These are phyloP conservation scores for Erannis defoliaria DNA, from an alignment of 2,888 invertebrate species.

Conservation along the genomic window DNA sequence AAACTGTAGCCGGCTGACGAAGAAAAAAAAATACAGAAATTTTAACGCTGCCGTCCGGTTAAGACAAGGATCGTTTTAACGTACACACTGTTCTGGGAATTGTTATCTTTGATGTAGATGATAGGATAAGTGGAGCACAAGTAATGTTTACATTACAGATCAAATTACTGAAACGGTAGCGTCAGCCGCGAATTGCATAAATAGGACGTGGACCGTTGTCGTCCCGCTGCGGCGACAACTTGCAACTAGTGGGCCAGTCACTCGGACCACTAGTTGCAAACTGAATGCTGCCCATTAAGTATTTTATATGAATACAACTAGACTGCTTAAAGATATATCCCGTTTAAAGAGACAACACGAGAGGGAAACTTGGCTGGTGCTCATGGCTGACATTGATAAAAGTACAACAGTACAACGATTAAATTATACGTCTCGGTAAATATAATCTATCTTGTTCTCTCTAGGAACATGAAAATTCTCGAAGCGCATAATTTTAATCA, in stretches of 20 bases:
- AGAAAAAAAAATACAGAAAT: slow-evolving; percentile 44
- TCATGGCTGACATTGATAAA: neutral
- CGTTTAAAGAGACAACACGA: neutral
- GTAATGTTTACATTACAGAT: slow-evolving; percentile 60
- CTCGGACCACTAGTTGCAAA: slow-evolving; percentile 42
- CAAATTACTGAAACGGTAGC: slow-evolving; percentile 61
- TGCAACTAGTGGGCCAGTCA: too few relatives aligned
- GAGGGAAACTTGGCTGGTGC: neutral
- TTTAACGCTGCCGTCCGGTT: slow-evolving; percentile 42
- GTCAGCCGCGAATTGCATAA: slow-evolving; percentile 65
- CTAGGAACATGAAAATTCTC: too few relatives aligned
- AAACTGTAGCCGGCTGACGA: slow-evolving; percentile 51
- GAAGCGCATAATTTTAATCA: too few relatives aligned
- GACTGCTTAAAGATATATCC: neutral
- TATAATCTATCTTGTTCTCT: too few relatives aligned
- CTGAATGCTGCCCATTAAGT: slow-evolving; percentile 7
- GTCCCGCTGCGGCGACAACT: slow-evolving; percentile 56
- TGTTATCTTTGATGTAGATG: slow-evolving; percentile 59
- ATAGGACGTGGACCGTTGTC: slow-evolving; percentile 60
- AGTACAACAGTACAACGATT: neutral
- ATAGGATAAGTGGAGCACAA: slow-evolving; percentile 59
- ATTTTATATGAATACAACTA: neutral
- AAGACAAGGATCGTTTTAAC: slow-evolving; percentile 29
- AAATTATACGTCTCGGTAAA: too few relatives aligned
- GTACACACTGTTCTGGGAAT: slow-evolving; percentile 34